phyloP scores from a whole-genome alignment of 2,888 invertebrate species.

The Apamea monoglypha region DNA sequence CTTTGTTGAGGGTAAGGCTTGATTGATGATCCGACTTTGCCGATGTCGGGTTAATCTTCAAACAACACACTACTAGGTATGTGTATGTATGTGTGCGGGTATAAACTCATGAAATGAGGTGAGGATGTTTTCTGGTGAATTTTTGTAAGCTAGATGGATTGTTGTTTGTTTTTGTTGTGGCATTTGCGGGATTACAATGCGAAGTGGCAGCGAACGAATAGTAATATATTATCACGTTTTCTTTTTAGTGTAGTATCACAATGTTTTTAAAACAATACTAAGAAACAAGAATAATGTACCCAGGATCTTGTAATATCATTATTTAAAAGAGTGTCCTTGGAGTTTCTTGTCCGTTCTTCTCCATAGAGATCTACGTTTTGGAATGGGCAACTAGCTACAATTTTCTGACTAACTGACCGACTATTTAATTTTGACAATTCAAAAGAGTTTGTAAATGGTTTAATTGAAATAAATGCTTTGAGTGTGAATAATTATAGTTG shows the following conservation, averaged over 20 bases:
- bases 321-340: too few species aligned
- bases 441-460: too few species aligned
- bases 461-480: too few species aligned
- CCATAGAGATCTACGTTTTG: too few species aligned
- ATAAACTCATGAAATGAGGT: slow-evolving; percentile 27
- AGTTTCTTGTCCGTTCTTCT: too few species aligned
- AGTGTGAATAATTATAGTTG: too few species aligned
- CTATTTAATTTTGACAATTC: too few species aligned
- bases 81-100: slow-evolving; percentile 8
- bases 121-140: slow-evolving; percentile 13
- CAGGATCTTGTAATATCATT: too few species aligned
- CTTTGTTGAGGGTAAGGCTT: slow-evolving; percentile 80
- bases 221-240: background rate
- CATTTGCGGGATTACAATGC: background rate
- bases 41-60: slow-evolving; percentile 78
- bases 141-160: slow-evolving; percentile 37
- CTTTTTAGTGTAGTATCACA: background rate
- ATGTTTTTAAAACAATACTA: background rate
- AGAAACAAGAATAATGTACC: too few species aligned
- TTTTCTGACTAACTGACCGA: too few species aligned
- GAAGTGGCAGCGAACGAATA: background rate
- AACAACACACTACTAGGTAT: slow-evolving; percentile 61
- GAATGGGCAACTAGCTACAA: too few species aligned
- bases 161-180: slow-evolving; percentile 10
- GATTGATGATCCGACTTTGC: slow-evolving; percentile 83